Base-by-base conservation (phyloP, 92 coral and sea anemone genomes). In the Epizoanthus stellaris region DNA sequence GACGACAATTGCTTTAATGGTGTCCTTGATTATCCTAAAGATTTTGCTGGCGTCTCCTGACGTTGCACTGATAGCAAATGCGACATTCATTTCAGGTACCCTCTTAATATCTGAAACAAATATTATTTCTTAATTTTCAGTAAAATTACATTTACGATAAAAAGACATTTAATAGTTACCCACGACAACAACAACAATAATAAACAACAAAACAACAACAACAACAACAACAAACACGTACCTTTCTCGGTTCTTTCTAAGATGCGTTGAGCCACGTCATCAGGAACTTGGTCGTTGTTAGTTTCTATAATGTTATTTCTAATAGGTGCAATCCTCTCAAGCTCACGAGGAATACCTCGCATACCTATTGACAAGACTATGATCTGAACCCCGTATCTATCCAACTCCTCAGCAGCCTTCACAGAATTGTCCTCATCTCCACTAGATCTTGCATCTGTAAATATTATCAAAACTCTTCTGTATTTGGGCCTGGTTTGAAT, bases 21-120 rank as follows among this genome's bases (percentile, higher is more conserved):
- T 89, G 64, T 94, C 73, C 40, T 89, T 90, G 91, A 94, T 95
- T 25, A 90, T 74, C 63, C 72, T 84, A 71, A 91, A 96, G 16
- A 82, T 86, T 43, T 34, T 63, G 21, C 67, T 73, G 6, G 93
- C 84, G 4, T 87, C 75, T 36, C 71, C 43, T 67, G 89, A 90
- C 3, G 96, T 87, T 14, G 98, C 93, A 65, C 96, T 93, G 70
- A 96, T 87, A 20, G 94, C 96, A 87, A 94, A 91, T 49, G 80
- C 91, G 60, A 96, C 66, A 63, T 96, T 98, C 38, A 94, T 86
- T 69, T 85, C 77, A 77, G 93, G 93, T 12, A 90, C 86, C 63
- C 91, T 73, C 20, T 85, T 76, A 47, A 89, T 84, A 80, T 88
- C 95, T 94, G 80, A 85, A 75, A 75, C 34, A 64, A 15, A 59